phyloP scores from a whole-genome alignment of 2,797 vertebrate species.

The Salmo trutta region DNA sequence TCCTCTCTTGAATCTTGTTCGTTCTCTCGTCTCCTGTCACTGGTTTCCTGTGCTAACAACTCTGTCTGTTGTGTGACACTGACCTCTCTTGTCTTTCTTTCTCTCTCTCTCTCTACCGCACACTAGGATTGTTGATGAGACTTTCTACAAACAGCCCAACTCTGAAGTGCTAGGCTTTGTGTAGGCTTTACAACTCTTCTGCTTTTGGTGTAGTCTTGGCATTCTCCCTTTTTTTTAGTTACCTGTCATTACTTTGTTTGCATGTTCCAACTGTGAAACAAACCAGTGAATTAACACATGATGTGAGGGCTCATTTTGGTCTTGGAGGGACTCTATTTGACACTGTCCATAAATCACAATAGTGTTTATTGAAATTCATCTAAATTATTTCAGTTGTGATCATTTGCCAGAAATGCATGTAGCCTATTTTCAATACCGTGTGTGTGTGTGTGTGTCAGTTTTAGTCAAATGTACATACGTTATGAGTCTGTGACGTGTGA shows the following conservation, averaged over 20 bases:
- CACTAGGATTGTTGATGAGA: conserved; percentile 97
- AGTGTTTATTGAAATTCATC: not conserved
- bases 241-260: conserved; percentile 25
- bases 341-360: not conserved
- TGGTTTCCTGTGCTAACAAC: conserved; percentile 37
- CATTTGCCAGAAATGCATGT: not conserved
- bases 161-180: conserved; percentile 97
- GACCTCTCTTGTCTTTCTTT: conserved; percentile 57
- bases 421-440: not conserved
- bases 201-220: conserved; percentile 41
- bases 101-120: conserved; percentile 63
- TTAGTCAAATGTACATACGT: not conserved
- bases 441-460: not conserved
- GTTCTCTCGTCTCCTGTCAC: conserved; percentile 47
- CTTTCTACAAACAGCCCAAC: conserved; percentile 99
- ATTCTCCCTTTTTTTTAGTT: conserved; percentile 5
- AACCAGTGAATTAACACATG: not conserved
- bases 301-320: not conserved
- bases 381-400: not conserved
- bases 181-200: conserved; percentile 83
- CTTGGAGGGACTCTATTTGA: not conserved
- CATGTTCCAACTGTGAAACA: conserved; percentile 46
- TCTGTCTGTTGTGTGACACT: conserved; percentile 69
- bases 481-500: not conserved
- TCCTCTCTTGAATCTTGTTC: conserved; percentile 30